These are phyloP conservation scores for Pelvicachromis taeniatus DNA, from an alignment of 2,113 vertebrate species.

Conservation along the genomic window DNA sequence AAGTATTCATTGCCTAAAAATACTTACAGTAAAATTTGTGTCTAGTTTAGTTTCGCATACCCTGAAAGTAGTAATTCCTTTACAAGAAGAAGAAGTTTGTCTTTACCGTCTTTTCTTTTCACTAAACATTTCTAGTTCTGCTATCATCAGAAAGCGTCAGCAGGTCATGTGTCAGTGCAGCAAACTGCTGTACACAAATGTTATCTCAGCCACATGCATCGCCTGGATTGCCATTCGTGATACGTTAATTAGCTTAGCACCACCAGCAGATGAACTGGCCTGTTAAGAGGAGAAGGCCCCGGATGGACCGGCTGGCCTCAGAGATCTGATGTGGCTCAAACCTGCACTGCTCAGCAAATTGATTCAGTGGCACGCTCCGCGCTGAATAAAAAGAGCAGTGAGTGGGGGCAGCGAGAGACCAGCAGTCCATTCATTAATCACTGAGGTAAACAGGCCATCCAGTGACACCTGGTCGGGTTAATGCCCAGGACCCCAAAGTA, in stretches of 20 bases:
- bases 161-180: neutral
- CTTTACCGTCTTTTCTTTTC: neutral
- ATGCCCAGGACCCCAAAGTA: slow-evolving; percentile 83
- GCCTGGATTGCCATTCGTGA: slow-evolving; percentile 37
- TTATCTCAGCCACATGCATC: slow-evolving; percentile 26
- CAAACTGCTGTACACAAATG: slow-evolving; percentile 17
- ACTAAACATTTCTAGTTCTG: neutral
- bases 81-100: neutral
- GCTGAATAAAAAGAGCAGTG: slow-evolving; percentile 67
- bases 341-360: slow-evolving; percentile 71
- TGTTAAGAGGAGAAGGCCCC: slow-evolving; percentile 20
- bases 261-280: slow-evolving; percentile 30
- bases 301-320: slow-evolving; percentile 30
- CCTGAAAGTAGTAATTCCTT: neutral
- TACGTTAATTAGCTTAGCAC: slow-evolving; percentile 54
- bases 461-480: slow-evolving; percentile 91
- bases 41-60: neutral
- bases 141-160: neutral
- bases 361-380: slow-evolving; percentile 78
- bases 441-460: slow-evolving; percentile 81
- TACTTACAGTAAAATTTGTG: neutral
- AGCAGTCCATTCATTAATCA: slow-evolving; percentile 91
- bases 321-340: slow-evolving; percentile 59
- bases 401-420: slow-evolving; percentile 70
- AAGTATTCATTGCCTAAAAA: neutral